Evolutionary conservation across 2,113 vertebrate species (phyloP).

Genomic region (Cynoglossus semilaevis): DNA sequence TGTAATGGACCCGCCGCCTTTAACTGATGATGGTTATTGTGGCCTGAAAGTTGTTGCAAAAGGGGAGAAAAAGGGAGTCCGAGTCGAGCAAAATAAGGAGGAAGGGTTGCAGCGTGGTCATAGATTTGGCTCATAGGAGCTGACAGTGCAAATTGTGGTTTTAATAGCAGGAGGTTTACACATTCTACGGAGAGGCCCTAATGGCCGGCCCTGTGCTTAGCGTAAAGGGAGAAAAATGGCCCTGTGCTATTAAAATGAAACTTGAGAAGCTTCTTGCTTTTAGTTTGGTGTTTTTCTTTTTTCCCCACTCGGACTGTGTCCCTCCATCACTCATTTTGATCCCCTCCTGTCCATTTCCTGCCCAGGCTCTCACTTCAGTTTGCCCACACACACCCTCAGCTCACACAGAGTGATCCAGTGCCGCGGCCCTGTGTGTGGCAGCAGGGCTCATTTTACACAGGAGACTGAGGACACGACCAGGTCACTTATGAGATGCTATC

Average conservation of each 20-base stretch:
- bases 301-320: slow-evolving; percentile 47
- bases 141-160: slow-evolving; percentile 91
- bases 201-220: slow-evolving; percentile 72
- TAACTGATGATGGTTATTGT: slow-evolving; percentile 97
- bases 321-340: slow-evolving; percentile 68
- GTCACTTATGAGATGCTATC: slow-evolving; percentile 30
- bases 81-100: slow-evolving; percentile 54
- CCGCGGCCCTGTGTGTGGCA: slow-evolving; percentile 52
- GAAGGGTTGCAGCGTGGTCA: slow-evolving; percentile 78
- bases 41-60: slow-evolving; percentile 92
- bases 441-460: slow-evolving; percentile 47
- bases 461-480: slow-evolving; percentile 30
- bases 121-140: slow-evolving; percentile 89
- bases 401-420: slow-evolving; percentile 38
- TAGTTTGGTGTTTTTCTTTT: slow-evolving; percentile 67
- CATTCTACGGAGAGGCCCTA: slow-evolving; percentile 76
- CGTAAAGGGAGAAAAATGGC: slow-evolving; percentile 73
- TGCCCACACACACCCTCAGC: slow-evolving; percentile 55
- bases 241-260: slow-evolving; percentile 76
- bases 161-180: slow-evolving; percentile 87
- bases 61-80: slow-evolving; percentile 78
- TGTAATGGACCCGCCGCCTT: slow-evolving; percentile 92
- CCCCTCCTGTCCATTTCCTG: slow-evolving; percentile 75
- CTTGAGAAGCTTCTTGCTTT: slow-evolving; percentile 68
- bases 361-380: slow-evolving; percentile 53